Evolutionary conservation across 1,140 invertebrate species (phyloP).

Genomic region (Parapsyche elsis): DNA sequence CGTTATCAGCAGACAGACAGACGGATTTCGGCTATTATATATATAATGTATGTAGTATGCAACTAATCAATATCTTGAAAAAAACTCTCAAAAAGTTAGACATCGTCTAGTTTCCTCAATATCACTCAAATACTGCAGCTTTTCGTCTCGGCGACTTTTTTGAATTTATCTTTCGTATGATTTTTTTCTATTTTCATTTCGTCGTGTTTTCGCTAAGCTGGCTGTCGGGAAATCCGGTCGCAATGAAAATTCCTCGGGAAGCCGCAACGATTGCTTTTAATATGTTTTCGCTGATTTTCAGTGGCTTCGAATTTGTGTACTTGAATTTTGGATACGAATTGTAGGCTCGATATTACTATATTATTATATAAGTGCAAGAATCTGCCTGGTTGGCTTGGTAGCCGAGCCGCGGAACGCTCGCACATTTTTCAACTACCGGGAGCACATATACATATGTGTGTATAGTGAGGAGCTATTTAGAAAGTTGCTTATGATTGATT

Average conservation of each 20-base stretch:
- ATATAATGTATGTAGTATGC: no score
- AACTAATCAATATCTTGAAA: neutral
- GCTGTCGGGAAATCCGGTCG: constrained; percentile 24
- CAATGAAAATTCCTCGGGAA: constrained; percentile 31
- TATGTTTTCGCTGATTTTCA: neutral
- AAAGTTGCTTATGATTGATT: no score
- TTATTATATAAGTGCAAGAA: no score
- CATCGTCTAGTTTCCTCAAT: constrained; percentile 18
- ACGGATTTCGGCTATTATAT: no score
- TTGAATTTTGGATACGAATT: no score
- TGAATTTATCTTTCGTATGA: neutral
- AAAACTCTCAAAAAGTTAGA: neutral
- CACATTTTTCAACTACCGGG: no score
- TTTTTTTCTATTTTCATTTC: constrained; percentile 33
- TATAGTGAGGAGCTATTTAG: no score
- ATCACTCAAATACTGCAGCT: constrained; percentile 41
- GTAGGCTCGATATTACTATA: no score
- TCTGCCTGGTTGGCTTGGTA: no score
- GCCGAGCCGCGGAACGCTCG: no score
- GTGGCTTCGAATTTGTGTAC: neutral
- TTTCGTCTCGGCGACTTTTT: constrained; percentile 38
- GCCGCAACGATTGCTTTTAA: neutral
- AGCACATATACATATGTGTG: no score
- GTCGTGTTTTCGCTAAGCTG: constrained; percentile 3
- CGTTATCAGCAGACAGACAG: no score